Evolutionary conservation across 23 tunicate genomes (phyloP).

Genomic region (Halocynthia aurantium): DNA sequence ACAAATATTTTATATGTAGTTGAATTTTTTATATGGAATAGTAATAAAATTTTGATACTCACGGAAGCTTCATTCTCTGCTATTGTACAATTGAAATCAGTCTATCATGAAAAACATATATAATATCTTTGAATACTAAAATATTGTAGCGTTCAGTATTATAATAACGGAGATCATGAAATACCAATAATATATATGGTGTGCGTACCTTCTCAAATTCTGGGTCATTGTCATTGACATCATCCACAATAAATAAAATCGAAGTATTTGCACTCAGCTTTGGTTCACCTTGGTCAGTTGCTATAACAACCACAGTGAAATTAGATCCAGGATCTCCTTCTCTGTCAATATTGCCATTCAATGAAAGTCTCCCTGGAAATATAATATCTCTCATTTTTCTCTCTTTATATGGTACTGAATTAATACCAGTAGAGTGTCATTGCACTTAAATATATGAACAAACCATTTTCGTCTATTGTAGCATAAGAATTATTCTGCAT

Average conservation of each 20-base stretch:
- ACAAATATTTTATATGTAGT: too few relatives aligned
- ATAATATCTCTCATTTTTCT: neutral
- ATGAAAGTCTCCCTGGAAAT: constrained; percentile 32
- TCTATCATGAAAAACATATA: too few relatives aligned
- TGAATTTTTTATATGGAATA: too few relatives aligned
- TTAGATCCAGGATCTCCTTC: constrained; percentile 29
- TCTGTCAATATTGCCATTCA: constrained; percentile 32
- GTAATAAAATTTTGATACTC: too few relatives aligned
- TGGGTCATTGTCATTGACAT: constrained; percentile 37
- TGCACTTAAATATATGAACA: neutral
- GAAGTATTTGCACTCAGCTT: constrained; percentile 1
- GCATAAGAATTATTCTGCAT: neutral
- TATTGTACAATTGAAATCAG: too few relatives aligned
- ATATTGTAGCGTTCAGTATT: too few relatives aligned
- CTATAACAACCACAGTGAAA: constrained; percentile 28
- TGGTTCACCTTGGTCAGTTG: constrained; percentile 29
- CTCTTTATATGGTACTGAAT: neutral
- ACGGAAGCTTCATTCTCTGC: too few relatives aligned
- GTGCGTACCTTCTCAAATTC: constrained; percentile 14
- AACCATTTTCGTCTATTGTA: neutral
- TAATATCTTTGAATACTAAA: too few relatives aligned
- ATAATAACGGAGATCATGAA: too few relatives aligned
- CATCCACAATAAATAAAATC: constrained; percentile 26
- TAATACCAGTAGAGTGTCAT: neutral
- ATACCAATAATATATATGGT: too few relatives aligned